Base-by-base conservation (phyloP, 2,797 vertebrate genomes). In the Pempheris klunzingeri region DNA sequence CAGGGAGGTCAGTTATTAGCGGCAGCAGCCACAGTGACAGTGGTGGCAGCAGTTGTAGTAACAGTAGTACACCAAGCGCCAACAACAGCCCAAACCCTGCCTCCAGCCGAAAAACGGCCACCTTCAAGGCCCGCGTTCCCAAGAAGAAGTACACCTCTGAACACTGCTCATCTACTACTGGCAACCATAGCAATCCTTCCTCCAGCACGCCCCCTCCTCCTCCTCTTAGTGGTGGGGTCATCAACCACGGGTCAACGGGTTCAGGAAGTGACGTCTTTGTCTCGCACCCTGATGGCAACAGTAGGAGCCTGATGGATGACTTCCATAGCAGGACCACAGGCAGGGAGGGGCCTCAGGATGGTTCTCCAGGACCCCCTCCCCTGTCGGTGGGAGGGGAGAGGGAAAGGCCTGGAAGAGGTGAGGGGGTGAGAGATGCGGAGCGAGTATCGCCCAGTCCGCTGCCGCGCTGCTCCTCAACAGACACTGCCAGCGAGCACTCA, bases 41-140 rank as follows among this genome's bases (percentile, higher is more conserved):
- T 2, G 68, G 88, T 0, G 92, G 86, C 28, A 94, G 93, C 86
- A 84, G 87, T 50, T 91, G 89, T 34, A 92, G 93, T 75, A 94
- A 90, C 88, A 94, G 93, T 71, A 94, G 94, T 71, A 92, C 93
- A 0, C 90, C 94, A 1, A 95, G 93, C 58, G 91, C 95, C 69
- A 94, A 93, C 90, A 95, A 87, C 91, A 95, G 95, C 76, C 95
- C 95, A 4, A 95, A 94, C 81, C 94, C 95, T 4, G 90, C 94
- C 52, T 92, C 96, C 54, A 98, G 94, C 83, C 94, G 97, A 0
- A 97, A 97, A 88, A 98, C 97, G 0, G 96, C 96, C 82, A 97
- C 97, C 9, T 98, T 98, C 84, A 98, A 98, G 87, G 95, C 96
- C 1, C 95, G 96, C 0, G 95, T 96, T 0, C 97, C 97, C 59